Base-by-base conservation (phyloP, 2,888 invertebrate genomes). In the Coelinius sp. region DNA sequence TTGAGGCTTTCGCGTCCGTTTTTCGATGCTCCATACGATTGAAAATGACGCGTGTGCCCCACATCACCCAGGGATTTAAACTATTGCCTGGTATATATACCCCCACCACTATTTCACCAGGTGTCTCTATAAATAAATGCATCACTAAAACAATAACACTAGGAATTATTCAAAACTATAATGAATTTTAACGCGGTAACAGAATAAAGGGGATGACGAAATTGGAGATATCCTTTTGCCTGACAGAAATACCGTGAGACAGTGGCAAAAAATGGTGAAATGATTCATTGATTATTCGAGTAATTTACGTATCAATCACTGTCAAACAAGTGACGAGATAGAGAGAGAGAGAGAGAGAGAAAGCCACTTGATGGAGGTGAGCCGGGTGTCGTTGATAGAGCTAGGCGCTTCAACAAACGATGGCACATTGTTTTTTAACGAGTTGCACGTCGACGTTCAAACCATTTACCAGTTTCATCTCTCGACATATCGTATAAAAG, bases 1-100 rank as follows among this genome's bases (percentile, higher is more conserved):
- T 87, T 82, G 85, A 82, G 82, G 81, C 80, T 84, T 24, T 35
- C 31, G 66, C 59, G 70, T 62, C 66, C 62, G 56, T 65, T 65
- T 65, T 70, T 70, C 12, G 31, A 44, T 46, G 53, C 22, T 31
- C 10, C 35, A 20, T 7, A 38, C 70, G 65, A 70, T 70, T 70
- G 70, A 70, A 70, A 65, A 70, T 70, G 70, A 70, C 70, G 70
- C 70, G 70, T 70, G 46, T 49, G 65, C 53, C 27, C 63, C 70
- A 64, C 70, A 70, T 70, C 70, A 70, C 22, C 44, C 12, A 56
- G 65, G 46, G 70, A 70, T 70, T 65, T 52, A 70, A 65, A 56
- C 65, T 31, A 53, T 70, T 35, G 44, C 7, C 20, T 8, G 8
- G 10, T 6, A 17, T 17, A 49, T 49, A 49, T n/a, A n/a, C n/a